These are phyloP conservation scores for Pseudochirops corinnae DNA, from an alignment of 2,797 vertebrate species.

Conservation along the genomic window DNA sequence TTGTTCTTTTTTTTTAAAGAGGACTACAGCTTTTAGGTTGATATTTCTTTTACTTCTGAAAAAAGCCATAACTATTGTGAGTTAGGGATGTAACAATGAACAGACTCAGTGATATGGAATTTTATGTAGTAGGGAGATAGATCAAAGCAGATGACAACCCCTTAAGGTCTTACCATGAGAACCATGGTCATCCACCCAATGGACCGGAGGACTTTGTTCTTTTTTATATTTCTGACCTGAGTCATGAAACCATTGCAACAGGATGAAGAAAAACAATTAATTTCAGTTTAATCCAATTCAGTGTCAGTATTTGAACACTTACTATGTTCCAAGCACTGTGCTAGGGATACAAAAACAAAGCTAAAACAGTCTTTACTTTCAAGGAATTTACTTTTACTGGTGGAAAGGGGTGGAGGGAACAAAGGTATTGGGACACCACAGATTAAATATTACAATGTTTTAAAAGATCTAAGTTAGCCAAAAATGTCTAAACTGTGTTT, in stretches of 20 bases:
- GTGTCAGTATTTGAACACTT: conserved; percentile 30
- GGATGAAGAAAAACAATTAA: conserved; percentile 19
- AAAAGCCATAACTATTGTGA: conserved; percentile 29
- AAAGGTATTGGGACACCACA: neutral
- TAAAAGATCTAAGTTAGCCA: neutral
- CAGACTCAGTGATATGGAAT: neutral
- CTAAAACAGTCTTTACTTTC: neutral
- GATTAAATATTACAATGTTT: neutral
- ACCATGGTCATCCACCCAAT: neutral
- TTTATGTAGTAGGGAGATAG: conserved; percentile 11
- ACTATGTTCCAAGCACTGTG: neutral
- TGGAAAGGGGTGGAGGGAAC: neutral
- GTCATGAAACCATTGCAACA: conserved; percentile 8
- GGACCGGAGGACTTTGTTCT: neutral
- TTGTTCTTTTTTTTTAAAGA: neutral
- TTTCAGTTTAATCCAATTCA: neutral
- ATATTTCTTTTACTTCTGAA: neutral
- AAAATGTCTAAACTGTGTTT: neutral
- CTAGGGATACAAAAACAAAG: neutral
- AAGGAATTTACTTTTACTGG: neutral
- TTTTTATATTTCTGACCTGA: neutral
- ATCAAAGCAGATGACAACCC: neutral
- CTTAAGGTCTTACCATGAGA: neutral
- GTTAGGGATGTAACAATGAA: conserved; percentile 21
- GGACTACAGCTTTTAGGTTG: neutral